phyloP scores from a whole-genome alignment of 2,797 vertebrate species.

The Malacoraja senta region DNA sequence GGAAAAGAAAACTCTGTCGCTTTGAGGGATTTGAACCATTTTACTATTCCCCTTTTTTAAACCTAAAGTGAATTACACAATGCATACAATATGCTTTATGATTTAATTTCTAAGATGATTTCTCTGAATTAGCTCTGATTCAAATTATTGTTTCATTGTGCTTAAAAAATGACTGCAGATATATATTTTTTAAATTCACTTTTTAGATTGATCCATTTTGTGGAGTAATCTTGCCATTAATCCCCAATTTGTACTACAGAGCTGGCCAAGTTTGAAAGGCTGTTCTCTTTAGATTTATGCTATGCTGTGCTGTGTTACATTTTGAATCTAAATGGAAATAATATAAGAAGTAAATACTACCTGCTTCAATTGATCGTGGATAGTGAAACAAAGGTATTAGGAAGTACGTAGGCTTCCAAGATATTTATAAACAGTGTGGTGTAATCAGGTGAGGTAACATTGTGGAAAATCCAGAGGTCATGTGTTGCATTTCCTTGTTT shows the following conservation, averaged over 20 bases:
- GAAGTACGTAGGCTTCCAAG: too few species aligned
- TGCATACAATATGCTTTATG: too few species aligned
- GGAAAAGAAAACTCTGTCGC: too few species aligned
- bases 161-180: too few species aligned
- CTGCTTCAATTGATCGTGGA: background rate
- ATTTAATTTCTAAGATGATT: background rate
- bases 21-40: too few species aligned
- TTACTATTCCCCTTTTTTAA: too few species aligned
- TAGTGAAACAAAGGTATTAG: background rate
- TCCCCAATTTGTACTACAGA: background rate
- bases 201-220: background rate
- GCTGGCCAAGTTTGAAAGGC: background rate
- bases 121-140: background rate
- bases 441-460: background rate
- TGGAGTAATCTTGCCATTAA: background rate
- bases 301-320: background rate
- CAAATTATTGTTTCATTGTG: background rate
- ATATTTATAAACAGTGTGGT: background rate
- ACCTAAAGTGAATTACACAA: too few species aligned
- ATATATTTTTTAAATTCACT: too few species aligned
- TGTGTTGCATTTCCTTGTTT: background rate
- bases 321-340: background rate
- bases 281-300: background rate
- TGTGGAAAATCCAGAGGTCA: background rate
- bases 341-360: background rate